These are phyloP conservation scores for Anagyrus pseudococci DNA, from an alignment of 2,888 invertebrate genomes.

Conservation along the genomic window DNA sequence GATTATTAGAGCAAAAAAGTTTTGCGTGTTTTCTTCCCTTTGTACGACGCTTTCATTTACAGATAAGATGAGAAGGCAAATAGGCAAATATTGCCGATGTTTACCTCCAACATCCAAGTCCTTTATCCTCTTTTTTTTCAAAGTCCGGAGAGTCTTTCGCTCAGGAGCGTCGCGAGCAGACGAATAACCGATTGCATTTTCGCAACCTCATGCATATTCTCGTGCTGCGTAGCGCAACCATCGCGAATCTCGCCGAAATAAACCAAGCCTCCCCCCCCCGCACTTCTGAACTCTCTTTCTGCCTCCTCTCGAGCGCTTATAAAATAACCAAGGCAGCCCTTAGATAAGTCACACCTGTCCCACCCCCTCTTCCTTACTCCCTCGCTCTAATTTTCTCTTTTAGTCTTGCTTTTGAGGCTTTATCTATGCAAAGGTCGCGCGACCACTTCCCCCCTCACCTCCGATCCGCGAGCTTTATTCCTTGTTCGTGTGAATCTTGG, in stretches of 20 bases:
- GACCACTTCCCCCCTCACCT: no score
- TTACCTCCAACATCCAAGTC: slow-evolving; percentile 9
- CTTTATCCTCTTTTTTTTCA: slow-evolving; percentile 1
- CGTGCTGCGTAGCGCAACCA: neutral
- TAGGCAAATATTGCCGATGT: slow-evolving; percentile 33
- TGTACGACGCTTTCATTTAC: no score
- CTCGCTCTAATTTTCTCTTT: no score
- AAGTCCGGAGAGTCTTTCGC: neutral
- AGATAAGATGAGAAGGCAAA: no score
- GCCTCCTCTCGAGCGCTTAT: slow-evolving; percentile 3
- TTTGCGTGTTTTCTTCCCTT: no score
- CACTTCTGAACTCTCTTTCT: neutral
- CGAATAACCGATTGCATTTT: slow-evolving; percentile 29
- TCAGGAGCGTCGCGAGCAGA: neutral
- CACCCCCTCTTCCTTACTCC: no score
- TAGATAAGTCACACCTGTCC: no score
- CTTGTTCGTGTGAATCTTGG: slow-evolving; percentile 20
- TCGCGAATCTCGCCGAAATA: slow-evolving; percentile 24
- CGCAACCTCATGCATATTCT: slow-evolving; percentile 24
- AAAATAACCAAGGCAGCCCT: no score
- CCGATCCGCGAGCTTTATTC: slow-evolving; percentile 23
- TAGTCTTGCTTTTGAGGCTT: no score
- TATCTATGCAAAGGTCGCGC: slow-evolving; percentile 34
- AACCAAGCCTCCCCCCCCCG: slow-evolving; percentile 2
- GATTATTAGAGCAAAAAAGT: no score